Evolutionary conservation across 2,113 vertebrate species (phyloP).

Genomic region (Crotalus helleri): DNA sequence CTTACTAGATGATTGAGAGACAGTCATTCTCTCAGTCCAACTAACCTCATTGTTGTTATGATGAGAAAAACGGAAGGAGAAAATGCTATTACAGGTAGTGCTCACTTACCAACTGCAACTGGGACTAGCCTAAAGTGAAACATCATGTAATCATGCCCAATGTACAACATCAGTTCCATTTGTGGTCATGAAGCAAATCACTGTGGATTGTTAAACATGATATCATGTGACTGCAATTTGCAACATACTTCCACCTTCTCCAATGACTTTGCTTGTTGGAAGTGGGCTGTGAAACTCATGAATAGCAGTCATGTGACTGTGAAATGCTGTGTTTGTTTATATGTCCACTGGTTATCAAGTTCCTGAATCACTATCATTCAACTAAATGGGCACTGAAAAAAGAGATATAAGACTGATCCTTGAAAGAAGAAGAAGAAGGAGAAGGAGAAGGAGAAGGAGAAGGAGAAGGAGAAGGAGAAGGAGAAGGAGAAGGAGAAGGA

Average conservation of each 20-base stretch:
- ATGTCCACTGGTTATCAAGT: background rate
- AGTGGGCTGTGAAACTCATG: background rate
- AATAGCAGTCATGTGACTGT: background rate
- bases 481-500: no score
- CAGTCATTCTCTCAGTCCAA: background rate
- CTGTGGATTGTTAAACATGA: background rate
- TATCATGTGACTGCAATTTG: background rate
- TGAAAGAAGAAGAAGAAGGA: background rate
- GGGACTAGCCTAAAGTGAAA: background rate
- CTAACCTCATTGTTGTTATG: background rate
- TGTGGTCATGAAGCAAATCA: background rate
- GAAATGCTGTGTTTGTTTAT: background rate
- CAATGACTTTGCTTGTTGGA: background rate
- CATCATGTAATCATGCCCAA: background rate
- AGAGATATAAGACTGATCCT: background rate
- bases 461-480: no score
- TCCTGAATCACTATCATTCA: background rate
- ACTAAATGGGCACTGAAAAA: background rate
- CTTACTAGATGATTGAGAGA: background rate
- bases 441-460: no score
- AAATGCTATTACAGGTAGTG: background rate
- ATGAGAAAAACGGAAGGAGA: background rate
- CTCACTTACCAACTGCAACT: background rate
- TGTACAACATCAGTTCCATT: background rate
- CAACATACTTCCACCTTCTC: background rate